Conservation (phyloP, 2,113 vertebrate genomes). For the Meleagris gallopavo region DNA sequence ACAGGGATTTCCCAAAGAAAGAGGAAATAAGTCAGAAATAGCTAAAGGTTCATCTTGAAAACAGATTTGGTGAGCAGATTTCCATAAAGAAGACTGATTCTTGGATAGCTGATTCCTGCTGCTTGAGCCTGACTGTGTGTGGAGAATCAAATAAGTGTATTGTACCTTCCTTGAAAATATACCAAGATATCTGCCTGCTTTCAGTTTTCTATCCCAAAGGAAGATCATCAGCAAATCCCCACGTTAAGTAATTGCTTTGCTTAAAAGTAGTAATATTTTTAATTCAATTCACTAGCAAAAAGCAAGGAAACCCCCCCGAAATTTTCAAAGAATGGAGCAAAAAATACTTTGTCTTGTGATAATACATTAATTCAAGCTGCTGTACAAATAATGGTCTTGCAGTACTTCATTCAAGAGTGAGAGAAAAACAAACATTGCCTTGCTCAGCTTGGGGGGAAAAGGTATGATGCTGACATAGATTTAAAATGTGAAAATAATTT, state of each 20-base stretch:
- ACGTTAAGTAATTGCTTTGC: neutral
- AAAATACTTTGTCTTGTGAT: neutral
- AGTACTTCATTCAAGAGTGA: neutral
- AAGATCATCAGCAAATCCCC: neutral
- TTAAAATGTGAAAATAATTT: slow-evolving; percentile 24
- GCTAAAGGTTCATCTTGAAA: neutral
- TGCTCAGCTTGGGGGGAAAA: neutral
- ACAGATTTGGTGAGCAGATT: neutral
- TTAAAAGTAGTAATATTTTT: neutral
- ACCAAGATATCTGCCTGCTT: neutral
- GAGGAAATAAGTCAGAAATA: neutral
- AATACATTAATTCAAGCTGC: neutral
- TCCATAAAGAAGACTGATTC: neutral
- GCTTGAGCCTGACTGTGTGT: neutral
- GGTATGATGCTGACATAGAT: neutral
- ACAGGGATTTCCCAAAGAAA: neutral
- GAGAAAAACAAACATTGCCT: neutral
- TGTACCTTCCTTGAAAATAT: neutral
- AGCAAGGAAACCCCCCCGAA: neutral
- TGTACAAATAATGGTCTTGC: neutral
- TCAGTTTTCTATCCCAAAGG: neutral
- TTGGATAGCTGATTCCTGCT: neutral
- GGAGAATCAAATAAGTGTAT: neutral
- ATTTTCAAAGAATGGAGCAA: neutral
- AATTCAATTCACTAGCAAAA: neutral